Evolutionary conservation across 2,113 vertebrate species (phyloP).

Genomic region (Nyctibius bracteatus): DNA sequence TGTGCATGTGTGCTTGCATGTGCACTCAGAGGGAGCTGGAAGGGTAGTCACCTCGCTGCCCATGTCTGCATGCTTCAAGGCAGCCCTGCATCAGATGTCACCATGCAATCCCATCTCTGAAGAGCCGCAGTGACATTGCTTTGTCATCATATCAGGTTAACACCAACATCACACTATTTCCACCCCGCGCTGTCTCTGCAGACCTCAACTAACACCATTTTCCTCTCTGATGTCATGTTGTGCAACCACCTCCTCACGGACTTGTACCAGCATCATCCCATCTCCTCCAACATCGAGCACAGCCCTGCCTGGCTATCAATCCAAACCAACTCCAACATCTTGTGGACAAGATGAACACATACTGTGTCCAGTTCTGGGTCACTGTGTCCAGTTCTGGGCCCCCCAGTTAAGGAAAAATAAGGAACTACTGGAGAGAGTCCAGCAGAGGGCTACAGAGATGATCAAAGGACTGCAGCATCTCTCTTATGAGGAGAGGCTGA

Average conservation of each 20-base stretch:
- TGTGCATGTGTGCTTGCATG: accelerated
- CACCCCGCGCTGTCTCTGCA: neutral
- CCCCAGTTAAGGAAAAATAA: too few species aligned
- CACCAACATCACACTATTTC: accelerated
- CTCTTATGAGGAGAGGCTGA: too few species aligned
- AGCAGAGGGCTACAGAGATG: too few species aligned
- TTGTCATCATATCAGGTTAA: neutral
- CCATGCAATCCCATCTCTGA: accelerated
- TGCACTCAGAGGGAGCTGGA: neutral
- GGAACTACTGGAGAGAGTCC: too few species aligned
- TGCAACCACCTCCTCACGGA: neutral
- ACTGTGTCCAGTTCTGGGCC: too few species aligned
- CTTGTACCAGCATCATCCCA: neutral
- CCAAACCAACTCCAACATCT: neutral
- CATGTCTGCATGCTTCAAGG: too few species aligned
- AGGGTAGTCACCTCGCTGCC: neutral
- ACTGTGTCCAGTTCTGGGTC: too few species aligned
- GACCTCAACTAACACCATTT: neutral
- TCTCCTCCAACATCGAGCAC: neutral
- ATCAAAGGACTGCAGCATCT: too few species aligned
- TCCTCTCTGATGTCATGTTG: neutral
- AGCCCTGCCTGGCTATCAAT: neutral
- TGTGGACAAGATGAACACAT: too few species aligned
- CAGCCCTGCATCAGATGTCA: neutral
- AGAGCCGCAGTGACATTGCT: neutral